Base-by-base conservation (phyloP, 2,888 invertebrate species). In the Troides oblongomaculatus region DNA sequence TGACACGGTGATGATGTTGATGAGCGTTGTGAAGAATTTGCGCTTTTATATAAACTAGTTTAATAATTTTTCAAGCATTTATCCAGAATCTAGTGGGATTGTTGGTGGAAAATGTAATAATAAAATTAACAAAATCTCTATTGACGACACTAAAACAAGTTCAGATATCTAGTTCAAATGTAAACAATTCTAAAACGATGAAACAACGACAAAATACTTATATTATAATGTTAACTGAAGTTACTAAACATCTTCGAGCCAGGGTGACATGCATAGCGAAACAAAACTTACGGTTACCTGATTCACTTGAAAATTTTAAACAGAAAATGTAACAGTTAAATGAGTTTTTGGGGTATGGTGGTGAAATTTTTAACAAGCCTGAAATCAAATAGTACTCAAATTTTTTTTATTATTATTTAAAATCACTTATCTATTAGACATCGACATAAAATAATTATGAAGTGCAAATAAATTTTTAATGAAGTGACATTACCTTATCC, bases 291-390 rank as follows among this genome's bases (percentile, higher is more conserved):
- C 75, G 56, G 75, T 89, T 89, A 90, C 90, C 90, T 90, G 78
- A 79, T 76, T 83, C 87, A 84, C 85, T 87, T 88, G 77, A 73
- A 71, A 77, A 72, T 72, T 73, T 74, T 72, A 85, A 77, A 81
- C 85, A 80, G 79, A 78, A 84, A 85, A 84, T 74, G 81, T 82
- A 83, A 82, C 75, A 75, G 77, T 72, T 69, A 73, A 72, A 72
- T 74, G 57, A 30, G 53, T 62, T 83, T 78, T 76, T 10, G 21
- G 18, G 78, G 80, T 77, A 81, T 78, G 82, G 82, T 76, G 77
- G 84, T 84, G 84, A 79, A 72, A 73, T 78, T 78, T 77, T 78
- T 75, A 84, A 84, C 72, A 84, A 89, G 88, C 87, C 84, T 83
- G 79, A 82, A 87, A 87, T 77, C 76, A 79, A 78, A 76, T 72